These are phyloP conservation scores for Rhynchotus rufescens DNA, from an alignment of 2,797 vertebrate species.

Conservation along the genomic window DNA sequence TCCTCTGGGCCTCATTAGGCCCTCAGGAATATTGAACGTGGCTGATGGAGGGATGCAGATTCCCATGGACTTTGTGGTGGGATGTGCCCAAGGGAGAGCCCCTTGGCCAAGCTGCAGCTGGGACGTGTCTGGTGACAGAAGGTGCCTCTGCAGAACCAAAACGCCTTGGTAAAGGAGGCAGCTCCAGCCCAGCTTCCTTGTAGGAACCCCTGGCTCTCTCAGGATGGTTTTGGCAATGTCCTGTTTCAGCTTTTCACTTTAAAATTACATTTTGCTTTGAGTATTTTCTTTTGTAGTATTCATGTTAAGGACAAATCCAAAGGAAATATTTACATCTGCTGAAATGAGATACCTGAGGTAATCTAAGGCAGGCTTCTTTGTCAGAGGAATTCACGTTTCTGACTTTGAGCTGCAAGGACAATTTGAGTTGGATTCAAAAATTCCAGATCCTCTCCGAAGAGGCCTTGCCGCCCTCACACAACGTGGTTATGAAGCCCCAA, in stretches of 20 bases:
- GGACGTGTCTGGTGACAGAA: not conserved
- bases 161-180: not conserved
- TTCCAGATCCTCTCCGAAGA: not conserved
- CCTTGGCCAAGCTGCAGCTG: not conserved
- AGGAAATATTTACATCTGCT: conserved; percentile 61
- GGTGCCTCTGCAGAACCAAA: not conserved
- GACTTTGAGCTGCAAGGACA: conserved; percentile 28
- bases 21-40: not conserved
- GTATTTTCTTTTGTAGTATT: conserved; percentile 37
- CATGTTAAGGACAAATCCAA: conserved; percentile 10
- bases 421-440: not conserved
- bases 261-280: conserved; percentile 11
- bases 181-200: conserved; percentile 6
- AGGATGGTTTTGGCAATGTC: not conserved
- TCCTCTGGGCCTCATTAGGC: not conserved
- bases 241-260: conserved; percentile 23
- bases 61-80: not conserved
- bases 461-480: not conserved
- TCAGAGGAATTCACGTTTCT: conserved; percentile 14
- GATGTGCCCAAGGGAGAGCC: not conserved
- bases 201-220: not conserved
- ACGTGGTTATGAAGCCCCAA: not conserved
- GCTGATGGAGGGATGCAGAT: not conserved
- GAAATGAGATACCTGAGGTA: conserved; percentile 4
- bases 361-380: not conserved